Evolutionary conservation across 2,888 invertebrate species (phyloP), one percentile per base, ranked within the genome.

Genomic region (Parapristionchus giblindavisi): DNA sequence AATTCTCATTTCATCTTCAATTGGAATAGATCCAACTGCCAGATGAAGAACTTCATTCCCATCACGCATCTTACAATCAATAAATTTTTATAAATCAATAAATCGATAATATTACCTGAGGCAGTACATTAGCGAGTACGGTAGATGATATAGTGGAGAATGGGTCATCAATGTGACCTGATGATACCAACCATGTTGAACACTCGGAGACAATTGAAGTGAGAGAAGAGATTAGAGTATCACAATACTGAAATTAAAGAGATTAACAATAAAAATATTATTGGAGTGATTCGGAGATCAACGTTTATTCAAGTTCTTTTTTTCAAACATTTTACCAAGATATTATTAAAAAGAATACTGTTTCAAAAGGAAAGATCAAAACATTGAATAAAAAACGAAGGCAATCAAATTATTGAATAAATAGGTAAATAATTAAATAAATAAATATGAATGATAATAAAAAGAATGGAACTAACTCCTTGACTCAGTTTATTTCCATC

Each of bases 41-140:
- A 73, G 43, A 36, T 73, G 73, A 14, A 73, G 38, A 24, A 73
- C 34, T 34, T 73, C 73, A 21, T 60, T 73, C 8, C 61, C 73
- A 21, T 60, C 60, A 24, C 61, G 43, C 60, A 73, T 61, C 73
- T 73, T n/a, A n/a, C n/a, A n/a, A n/a, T n/a, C n/a, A n/a, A n/a
- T n/a, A n/a, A 48, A 48, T 48, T 14, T 11, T 14, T 48, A 14
- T 48, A 48, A 48, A 14, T 21, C 11, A 48, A 14, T 48, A 21
- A 48, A 21, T 48, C 14, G 14, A 11, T 17, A 63, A 63, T 8
- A 29, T 8, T 34, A 63, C 73, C 29, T 73, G 29, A 14, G 73
- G 73, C 17, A 73, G 48, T 1, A 61, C 60, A 21, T 51, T 43
- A 21, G 32, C 34, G 14, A 73, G 27, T n/a, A 61, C 54, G 24